Conservation (phyloP, 2,797 vertebrate genomes). For the Microchirus variegatus region DNA sequence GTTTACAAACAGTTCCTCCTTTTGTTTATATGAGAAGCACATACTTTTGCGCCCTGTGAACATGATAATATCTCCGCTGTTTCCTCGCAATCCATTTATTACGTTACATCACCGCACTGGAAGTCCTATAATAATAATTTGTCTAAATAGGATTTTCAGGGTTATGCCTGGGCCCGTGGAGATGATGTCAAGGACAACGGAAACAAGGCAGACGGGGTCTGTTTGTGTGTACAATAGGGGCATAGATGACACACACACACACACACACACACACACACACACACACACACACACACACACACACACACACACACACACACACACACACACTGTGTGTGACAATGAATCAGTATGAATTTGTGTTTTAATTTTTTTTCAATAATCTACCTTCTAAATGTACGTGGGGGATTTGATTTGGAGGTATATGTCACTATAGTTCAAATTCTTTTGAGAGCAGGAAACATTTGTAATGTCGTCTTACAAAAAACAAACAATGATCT, state of each 20-base stretch:
- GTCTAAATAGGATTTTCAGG: constrained; percentile 68
- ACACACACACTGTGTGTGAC: neutral
- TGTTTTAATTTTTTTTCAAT: constrained; percentile 5
- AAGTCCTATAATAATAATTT: constrained; percentile 65
- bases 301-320: constrained; percentile 4
- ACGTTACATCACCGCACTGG: constrained; percentile 45
- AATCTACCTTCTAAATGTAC: constrained; percentile 15
- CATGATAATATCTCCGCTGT: constrained; percentile 21
- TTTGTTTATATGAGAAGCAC: constrained; percentile 30
- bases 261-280: constrained; percentile 6
- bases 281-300: constrained; percentile 2
- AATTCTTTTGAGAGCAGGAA: constrained; percentile 21
- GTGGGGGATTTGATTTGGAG: constrained; percentile 12
- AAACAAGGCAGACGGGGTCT: constrained; percentile 39
- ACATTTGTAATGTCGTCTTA: constrained; percentile 23
- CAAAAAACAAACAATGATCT: constrained; percentile 12
- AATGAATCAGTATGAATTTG: constrained; percentile 2
- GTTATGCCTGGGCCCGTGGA: constrained; percentile 60
- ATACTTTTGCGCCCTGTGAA: constrained; percentile 1
- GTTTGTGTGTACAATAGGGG: neutral
- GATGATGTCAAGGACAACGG: constrained; percentile 67
- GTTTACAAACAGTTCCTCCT: neutral
- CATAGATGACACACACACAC: neutral
- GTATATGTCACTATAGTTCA: constrained; percentile 18
- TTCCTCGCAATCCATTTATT: constrained; percentile 37